Evolutionary conservation across 2,888 invertebrate species (phyloP).

Genomic region (Aphodius granarius): DNA sequence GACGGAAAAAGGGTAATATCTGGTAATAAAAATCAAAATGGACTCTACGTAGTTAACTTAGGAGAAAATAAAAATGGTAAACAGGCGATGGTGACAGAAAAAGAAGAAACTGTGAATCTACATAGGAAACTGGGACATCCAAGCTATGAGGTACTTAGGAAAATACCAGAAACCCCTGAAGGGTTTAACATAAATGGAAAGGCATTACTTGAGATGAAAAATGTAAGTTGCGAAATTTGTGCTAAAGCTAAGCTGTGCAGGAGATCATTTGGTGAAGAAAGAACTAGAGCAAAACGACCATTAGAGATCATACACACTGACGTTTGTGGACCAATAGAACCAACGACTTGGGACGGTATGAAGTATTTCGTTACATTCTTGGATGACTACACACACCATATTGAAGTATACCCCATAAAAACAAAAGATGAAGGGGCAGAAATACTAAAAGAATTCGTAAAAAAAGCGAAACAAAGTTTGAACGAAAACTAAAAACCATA

Average conservation of each 20-base stretch:
- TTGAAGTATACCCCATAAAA: not conserved
- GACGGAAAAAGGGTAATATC: not conserved
- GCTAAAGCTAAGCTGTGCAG: not conserved
- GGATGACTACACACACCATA: conserved; percentile 1
- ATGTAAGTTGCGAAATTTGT: not conserved
- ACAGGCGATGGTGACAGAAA: not conserved
- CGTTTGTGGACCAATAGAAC: too few relatives aligned
- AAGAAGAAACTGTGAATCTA: not conserved
- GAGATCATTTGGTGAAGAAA: not conserved
- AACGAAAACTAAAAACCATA: not conserved
- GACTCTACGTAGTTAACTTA: not conserved
- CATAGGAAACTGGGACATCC: not conserved
- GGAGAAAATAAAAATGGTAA: not conserved
- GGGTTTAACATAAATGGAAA: not conserved
- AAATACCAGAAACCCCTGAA: not conserved
- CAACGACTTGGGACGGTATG: too few relatives aligned
- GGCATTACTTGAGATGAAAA: not conserved
- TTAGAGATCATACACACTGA: not conserved
- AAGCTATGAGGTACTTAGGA: not conserved
- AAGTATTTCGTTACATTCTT: not conserved
- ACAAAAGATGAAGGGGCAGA: not conserved
- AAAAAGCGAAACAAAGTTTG: not conserved
- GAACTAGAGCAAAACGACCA: not conserved
- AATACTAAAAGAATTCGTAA: conserved; percentile 2
- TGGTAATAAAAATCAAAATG: not conserved